Base-by-base conservation (phyloP, 2,113 vertebrate genomes). In the Apeltes quadracus region DNA sequence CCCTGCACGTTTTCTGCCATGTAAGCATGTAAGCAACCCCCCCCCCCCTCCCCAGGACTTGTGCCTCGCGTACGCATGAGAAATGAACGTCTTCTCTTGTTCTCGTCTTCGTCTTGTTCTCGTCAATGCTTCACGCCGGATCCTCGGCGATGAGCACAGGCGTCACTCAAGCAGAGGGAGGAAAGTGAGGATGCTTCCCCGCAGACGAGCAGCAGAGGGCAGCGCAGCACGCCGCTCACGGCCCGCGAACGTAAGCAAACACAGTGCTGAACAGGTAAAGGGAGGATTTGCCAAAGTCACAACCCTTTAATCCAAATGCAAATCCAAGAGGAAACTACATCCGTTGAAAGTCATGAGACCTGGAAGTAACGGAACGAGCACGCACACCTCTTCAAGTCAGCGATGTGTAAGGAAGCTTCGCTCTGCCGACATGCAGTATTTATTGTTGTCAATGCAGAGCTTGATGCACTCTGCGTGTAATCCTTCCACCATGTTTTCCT, bases 161-260 rank as follows among this genome's bases (percentile, higher is more conserved):
- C 61, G 50, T 75, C 79, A 62, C 38, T 86, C 79, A 72, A 18
- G 8, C 29, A 34, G 7, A 12, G 0, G 12, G 57, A 11, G 39
- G 0, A 32, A 2, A 32, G 44, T 38, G 36, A 7, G 4, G 0
- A 4, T 7, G 39, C 6, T 3, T 20, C 54, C 1, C 44, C 20
- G 25, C 23, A 50, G 8, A 38, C 2, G 32, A 53, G 27, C 89
- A 87, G 27, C 58, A 89, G 89, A 81, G 80, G 89, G 89, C 87
- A 84, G 84, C 38, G 64, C 1, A 69, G 79, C 25, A 75, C 0
- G 51, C 27, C 5, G 29, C 3, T 32, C 29, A 32, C 29, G 3
- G 29, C 29, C 29, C n/a, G n/a, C n/a, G n/a, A n/a, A n/a, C 70
- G 72, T 72, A 32, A 64, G 66, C 29, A 8, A 51, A 78, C 66